These are phyloP conservation scores for Drosophila algonquin DNA, from an alignment of 2,888 invertebrate species.

Conservation along the genomic window DNA sequence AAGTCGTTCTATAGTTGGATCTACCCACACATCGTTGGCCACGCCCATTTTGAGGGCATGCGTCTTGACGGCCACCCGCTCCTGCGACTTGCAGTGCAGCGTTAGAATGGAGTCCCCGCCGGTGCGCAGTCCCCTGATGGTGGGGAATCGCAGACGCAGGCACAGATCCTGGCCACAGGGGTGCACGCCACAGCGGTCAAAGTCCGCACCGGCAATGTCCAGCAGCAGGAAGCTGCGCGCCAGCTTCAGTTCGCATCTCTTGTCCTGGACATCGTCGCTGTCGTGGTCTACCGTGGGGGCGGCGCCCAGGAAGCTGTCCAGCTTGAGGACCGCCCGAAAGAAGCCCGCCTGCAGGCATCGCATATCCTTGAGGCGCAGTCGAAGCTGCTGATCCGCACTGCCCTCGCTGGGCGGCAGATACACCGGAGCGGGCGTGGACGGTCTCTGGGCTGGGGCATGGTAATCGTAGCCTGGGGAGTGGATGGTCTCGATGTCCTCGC, in stretches of 20 bases:
- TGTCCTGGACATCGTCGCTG: constrained; percentile 72
- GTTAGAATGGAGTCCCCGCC: constrained; percentile 85
- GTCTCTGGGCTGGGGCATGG: constrained; percentile 59
- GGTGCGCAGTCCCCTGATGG: constrained; percentile 85
- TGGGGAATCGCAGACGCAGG: constrained; percentile 85
- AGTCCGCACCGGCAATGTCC: constrained; percentile 84
- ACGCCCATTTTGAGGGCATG: constrained; percentile 84
- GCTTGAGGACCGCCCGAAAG: constrained; percentile 83
- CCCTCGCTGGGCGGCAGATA: constrained; percentile 61
- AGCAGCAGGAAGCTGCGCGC: constrained; percentile 81
- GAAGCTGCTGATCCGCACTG: constrained; percentile 56
- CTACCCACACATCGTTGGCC: constrained; percentile 83
- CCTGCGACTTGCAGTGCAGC: constrained; percentile 86
- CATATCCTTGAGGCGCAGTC: constrained; percentile 81
- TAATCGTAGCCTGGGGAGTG: constrained; percentile 74
- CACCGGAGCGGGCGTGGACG: constrained; percentile 71
- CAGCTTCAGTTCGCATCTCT: constrained; percentile 78
- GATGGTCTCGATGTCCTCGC: constrained; percentile 49
- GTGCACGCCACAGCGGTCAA: constrained; percentile 85
- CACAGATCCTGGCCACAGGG: constrained; percentile 85
- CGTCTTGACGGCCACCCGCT: constrained; percentile 85
- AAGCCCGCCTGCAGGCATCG: constrained; percentile 80
- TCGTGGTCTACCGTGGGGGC: constrained; percentile 84
- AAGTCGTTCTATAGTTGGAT: background rate
- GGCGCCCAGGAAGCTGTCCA: constrained; percentile 81